A percentile compares a stretch with the other conserved stretches of the same genome.
Evolutionary conservation across 2,888 invertebrate species (phyloP).

Genomic region (Pogonocherus hispidulus): DNA sequence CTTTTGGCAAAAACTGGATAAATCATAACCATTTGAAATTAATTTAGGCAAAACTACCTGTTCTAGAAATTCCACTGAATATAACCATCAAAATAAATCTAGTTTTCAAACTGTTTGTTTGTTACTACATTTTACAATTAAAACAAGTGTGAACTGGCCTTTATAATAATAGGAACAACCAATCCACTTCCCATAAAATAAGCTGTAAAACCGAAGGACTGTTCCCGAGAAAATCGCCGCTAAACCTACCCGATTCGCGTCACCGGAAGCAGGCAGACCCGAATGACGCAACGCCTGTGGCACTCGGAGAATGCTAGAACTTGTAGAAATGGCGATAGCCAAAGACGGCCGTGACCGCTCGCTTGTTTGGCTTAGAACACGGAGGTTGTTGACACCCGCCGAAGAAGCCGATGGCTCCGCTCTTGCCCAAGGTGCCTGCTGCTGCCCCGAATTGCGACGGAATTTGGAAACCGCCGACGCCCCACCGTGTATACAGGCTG

Average conservation of each 20-base stretch:
- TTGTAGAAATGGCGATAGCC: constrained; percentile 35
- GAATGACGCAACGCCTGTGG: background rate
- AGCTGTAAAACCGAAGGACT: background rate
- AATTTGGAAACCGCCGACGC: constrained; percentile 40
- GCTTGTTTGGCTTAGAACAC: constrained; percentile 13
- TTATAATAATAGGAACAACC: too few species aligned
- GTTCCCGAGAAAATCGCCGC: background rate
- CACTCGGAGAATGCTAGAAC: background rate
- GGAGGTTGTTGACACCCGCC: constrained; percentile 44
- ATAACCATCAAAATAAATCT: too few species aligned
- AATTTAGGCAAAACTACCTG: too few species aligned
- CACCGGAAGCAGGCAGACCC: background rate
- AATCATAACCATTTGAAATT: too few species aligned
- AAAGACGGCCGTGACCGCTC: constrained; percentile 40
- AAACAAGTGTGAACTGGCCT: too few species aligned
- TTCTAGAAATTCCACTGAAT: too few species aligned
- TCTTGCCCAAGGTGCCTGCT: constrained; percentile 43
- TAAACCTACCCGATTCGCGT: background rate
- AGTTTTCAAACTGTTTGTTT: too few species aligned
- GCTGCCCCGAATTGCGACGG: constrained; percentile 42
- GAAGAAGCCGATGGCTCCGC: constrained; percentile 44
- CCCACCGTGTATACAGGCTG: background rate
- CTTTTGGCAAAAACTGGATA: too few species aligned
- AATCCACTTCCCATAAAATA: too few species aligned
- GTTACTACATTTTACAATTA: too few species aligned